Evolutionary conservation across 2,888 invertebrate species (phyloP).

Genomic region (Orchesellides sinensis): DNA sequence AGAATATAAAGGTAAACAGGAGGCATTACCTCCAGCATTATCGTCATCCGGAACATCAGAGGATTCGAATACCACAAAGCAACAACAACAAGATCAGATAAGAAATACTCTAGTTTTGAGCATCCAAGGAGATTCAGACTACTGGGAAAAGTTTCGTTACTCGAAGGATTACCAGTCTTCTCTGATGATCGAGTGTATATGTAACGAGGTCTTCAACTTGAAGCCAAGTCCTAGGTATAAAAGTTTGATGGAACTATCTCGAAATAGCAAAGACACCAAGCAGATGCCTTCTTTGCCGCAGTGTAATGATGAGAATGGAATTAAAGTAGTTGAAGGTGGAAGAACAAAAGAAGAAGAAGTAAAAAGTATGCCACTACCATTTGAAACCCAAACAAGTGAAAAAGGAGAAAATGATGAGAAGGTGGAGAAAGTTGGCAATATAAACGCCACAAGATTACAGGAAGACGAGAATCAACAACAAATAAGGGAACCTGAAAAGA

Average conservation of each 20-base stretch:
- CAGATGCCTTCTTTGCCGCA: neutral
- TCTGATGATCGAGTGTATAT: conserved; percentile 45
- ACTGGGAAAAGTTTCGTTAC: conserved; percentile 57
- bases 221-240: conserved; percentile 45
- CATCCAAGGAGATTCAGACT: conserved; percentile 44
- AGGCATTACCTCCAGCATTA: neutral
- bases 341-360: conserved; percentile 2
- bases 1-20: neutral
- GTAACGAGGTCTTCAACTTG: conserved; percentile 56
- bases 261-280: conserved; percentile 25
- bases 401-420: neutral
- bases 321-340: conserved; percentile 15
- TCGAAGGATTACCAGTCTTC: conserved; percentile 57
- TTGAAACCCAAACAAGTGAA: neutral
- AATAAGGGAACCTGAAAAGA: neutral
- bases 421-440: neutral
- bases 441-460: neutral
- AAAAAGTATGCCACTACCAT: conserved; percentile 14
- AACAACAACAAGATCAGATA: neutral
- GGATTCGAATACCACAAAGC: conserved; percentile 27
- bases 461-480: neutral
- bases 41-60: conserved; percentile 7
- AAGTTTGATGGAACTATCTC: conserved; percentile 53
- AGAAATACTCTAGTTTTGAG: conserved; percentile 20
- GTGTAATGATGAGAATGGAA: conserved; percentile 19